Evolutionary conservation across 2,113 vertebrate genomes (phyloP).

Genomic region (Empidonax traillii): DNA sequence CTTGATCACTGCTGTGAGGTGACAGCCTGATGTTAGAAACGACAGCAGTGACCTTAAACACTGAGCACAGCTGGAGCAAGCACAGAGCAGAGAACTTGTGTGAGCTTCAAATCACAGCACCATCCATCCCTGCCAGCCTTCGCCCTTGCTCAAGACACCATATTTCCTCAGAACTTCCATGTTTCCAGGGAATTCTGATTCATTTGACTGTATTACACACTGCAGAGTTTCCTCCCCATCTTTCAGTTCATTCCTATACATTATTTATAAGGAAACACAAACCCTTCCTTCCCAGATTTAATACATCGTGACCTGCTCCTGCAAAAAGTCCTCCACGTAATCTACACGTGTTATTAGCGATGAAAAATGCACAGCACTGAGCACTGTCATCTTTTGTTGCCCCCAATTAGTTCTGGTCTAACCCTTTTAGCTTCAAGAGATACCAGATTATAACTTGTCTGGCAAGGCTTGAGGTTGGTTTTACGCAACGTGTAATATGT

Average conservation of each 20-base stretch:
- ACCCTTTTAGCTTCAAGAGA: not conserved
- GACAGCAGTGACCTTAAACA: not conserved
- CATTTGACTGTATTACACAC: not conserved
- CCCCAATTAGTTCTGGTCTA: not conserved
- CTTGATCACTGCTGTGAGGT: not conserved
- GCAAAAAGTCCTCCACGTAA: not conserved
- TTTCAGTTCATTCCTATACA: not conserved
- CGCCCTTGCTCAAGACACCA: not conserved
- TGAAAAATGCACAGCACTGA: not conserved
- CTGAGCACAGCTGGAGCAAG: accelerated
- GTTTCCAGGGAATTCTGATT: not conserved
- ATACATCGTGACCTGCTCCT: not conserved
- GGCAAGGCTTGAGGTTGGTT: not conserved
- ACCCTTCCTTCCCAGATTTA: not conserved
- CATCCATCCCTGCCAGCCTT: not conserved
- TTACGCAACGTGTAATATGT: not conserved
- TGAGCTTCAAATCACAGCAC: accelerated
- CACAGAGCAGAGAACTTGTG: not conserved
- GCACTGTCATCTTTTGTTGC: not conserved
- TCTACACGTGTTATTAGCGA: not conserved
- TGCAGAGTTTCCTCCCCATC: not conserved
- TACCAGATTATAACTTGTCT: not conserved
- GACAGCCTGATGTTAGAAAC: not conserved
- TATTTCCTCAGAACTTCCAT: not conserved
- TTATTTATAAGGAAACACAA: not conserved